A percentile compares a stretch with the other conserved stretches of the same genome.
Evolutionary conservation across 53 echinoderm and acorn worm species (phyloP).

Genomic region (Echinometra lucunter): DNA sequence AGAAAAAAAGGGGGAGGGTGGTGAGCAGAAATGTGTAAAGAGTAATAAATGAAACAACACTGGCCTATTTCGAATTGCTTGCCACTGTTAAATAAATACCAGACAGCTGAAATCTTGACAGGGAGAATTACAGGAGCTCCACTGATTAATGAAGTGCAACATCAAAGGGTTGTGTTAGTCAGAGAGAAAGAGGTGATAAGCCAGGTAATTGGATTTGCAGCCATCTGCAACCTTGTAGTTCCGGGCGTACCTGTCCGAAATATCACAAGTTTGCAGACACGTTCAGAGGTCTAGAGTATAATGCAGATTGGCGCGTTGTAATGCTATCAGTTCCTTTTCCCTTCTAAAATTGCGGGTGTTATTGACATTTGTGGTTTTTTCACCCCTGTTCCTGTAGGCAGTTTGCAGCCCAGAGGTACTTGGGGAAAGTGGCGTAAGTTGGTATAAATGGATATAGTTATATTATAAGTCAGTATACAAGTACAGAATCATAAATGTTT

Average conservation of each 20-base stretch:
- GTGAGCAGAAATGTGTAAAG: not conserved
- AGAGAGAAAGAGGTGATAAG: slow-evolving; percentile 11
- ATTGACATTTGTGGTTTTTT: slow-evolving; percentile 13
- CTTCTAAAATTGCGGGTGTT: not conserved
- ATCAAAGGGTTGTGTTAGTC: slow-evolving; percentile 43
- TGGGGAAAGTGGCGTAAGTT: not conserved
- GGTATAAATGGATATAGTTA: not conserved
- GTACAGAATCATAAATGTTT: too few species aligned
- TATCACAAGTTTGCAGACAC: slow-evolving; percentile 49
- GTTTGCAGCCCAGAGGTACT: not conserved
- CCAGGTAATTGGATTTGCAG: slow-evolving; percentile 57
- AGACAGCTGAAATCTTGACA: slow-evolving; percentile 36
- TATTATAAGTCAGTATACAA: not conserved
- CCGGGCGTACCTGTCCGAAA: not conserved
- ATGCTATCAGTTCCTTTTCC: not conserved
- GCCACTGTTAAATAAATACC: slow-evolving; percentile 15
- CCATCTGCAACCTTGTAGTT: slow-evolving; percentile 52
- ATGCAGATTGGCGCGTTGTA: not conserved
- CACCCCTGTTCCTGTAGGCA: not conserved
- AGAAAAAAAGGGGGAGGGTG: not conserved
- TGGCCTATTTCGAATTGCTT: slow-evolving; percentile 25
- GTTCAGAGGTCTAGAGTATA: not conserved
- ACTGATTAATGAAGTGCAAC: slow-evolving; percentile 49
- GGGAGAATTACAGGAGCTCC: slow-evolving; percentile 19
- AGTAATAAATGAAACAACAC: slow-evolving; percentile 13